Evolutionary conservation across 2,888 invertebrate species (phyloP), one percentile per base, ranked within the genome.

Genomic region (Nipponacmea schrenckii): DNA sequence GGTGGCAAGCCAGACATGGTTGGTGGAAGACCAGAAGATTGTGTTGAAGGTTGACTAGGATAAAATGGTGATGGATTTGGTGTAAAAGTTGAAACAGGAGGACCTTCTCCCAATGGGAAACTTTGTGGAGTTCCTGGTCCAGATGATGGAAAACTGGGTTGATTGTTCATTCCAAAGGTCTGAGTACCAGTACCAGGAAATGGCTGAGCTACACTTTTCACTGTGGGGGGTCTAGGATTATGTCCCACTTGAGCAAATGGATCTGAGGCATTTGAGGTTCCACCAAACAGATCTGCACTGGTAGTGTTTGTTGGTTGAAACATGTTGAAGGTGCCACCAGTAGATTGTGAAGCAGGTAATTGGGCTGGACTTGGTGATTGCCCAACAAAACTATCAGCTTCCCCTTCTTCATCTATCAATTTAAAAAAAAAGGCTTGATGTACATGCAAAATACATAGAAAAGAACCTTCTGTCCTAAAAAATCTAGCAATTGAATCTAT

Each of bases 331-430:
- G 67, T 48, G 15, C 63, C 44, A 48, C 44, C 67, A 24, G 56
- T 70, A 48, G 76, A 63, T n/a, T 67, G 66, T 24, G 75, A 69
- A 20, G 56, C 45, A 14, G 74, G 17, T 39, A 39, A 10, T 69
- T 73, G 70, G 15, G 68, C 68, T 71, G 50, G n/a, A n/a, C 63
- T 45, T 44, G 71, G 20, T 44, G 80, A 77, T 75, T 88, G 88
- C 17, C 88, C 88, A 56, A 88, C 83, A 83, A 88, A 88, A 77
- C 86, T 87, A 79, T 87, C 87, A 46, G 83, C 87, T 75, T 87
- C 87, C 26, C 83, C 86, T 81, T 91, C 91, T 75, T 86, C 86
- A 75, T 84, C 86, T 87, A 79, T 26, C 80, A 70, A 68, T n/a
- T n/a, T 64, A 45, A 71, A 63, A 69, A 65, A 67, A 67, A 8